Base-by-base conservation (phyloP, 2,888 invertebrate genomes). In the Watsonalla cultraria region DNA sequence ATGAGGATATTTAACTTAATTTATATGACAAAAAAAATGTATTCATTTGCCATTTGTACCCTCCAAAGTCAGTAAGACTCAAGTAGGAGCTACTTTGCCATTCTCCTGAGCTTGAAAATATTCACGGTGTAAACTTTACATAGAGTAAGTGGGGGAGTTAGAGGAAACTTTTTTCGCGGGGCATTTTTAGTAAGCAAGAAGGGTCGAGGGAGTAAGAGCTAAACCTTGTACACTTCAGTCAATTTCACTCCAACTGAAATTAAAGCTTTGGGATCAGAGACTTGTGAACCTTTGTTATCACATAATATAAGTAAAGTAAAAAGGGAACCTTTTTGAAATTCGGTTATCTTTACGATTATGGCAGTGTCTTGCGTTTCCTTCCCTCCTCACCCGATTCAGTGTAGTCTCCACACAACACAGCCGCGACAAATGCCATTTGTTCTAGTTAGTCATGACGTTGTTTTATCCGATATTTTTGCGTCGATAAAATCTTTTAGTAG, bases 181-280 rank as follows among this genome's bases (percentile, higher is more conserved):
- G 62, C 67, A 70, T 64, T 62, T 73, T 76, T 68, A 70, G 59
- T 65, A 58, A 71, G 63, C 64, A 70, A 67, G 73, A 76, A 80
- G 73, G 78, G 80, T 76, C 78, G 78, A 68, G 70, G 67, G 75
- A 74, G 75, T 85, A 84, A 87, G 74, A 86, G 86, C 82, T 75
- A 86, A 87, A 85, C 61, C 87, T 76, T 87, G 86, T 86, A 84
- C 78, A 80, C 84, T 85, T 77, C 80, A 84, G 80, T 77, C 79
- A 78, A 80, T 80, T 82, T 83, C 81, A 80, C 80, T 86, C 78
- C 70, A 77, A 74, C 75, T 78, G 78, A 85, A 86, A 86, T 86
- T 85, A 83, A 83, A 84, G 77, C 76, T 66, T 57, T 59, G 73
- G 79, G 78, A 80, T 81, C 77, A 78, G 74, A 67, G 75, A 74